A percentile compares a stretch with the other conserved stretches of the same genome.
These are phyloP conservation scores for Manacus vitellinus DNA, from an alignment of 2,113 vertebrate species.

Conservation along the genomic window DNA sequence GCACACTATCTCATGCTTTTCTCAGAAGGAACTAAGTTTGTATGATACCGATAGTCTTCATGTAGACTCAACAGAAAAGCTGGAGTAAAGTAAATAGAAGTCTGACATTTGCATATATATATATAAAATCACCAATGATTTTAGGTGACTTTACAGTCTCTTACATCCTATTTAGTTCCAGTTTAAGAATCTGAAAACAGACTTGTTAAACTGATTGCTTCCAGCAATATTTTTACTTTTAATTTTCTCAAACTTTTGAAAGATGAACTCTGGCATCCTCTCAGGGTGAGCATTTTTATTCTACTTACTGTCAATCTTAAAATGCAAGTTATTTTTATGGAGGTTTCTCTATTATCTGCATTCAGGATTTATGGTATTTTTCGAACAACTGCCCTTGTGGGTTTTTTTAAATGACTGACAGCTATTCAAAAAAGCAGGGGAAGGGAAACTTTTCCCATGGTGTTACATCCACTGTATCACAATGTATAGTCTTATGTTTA, in stretches of 20 bases:
- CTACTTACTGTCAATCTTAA: not conserved
- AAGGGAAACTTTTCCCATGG: not conserved
- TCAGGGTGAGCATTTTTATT: not conserved
- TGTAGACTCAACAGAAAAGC: not conserved
- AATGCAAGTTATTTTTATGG: not conserved
- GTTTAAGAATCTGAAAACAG: not conserved
- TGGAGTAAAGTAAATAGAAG: not conserved
- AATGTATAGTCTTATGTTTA: not conserved
- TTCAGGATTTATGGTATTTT: not conserved
- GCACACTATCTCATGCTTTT: not conserved
- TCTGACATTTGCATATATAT: conserved; percentile 1
- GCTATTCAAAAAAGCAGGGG: not conserved
- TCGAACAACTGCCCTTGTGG: not conserved
- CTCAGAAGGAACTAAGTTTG: not conserved
- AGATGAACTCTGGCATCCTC: not conserved
- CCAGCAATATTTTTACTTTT: not conserved
- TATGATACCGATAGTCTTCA: not conserved
- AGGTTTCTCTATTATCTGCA: not conserved
- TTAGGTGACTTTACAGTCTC: conserved; percentile 23
- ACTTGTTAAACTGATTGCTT: not conserved
- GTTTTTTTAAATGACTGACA: not conserved
- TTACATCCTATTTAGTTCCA: conserved; percentile 31
- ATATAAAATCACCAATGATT: not conserved
- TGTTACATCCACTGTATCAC: not conserved
- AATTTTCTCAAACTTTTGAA: not conserved